phyloP scores from a whole-genome alignment of 1,140 invertebrate genomes.

The Paralvinella palmiformis region DNA sequence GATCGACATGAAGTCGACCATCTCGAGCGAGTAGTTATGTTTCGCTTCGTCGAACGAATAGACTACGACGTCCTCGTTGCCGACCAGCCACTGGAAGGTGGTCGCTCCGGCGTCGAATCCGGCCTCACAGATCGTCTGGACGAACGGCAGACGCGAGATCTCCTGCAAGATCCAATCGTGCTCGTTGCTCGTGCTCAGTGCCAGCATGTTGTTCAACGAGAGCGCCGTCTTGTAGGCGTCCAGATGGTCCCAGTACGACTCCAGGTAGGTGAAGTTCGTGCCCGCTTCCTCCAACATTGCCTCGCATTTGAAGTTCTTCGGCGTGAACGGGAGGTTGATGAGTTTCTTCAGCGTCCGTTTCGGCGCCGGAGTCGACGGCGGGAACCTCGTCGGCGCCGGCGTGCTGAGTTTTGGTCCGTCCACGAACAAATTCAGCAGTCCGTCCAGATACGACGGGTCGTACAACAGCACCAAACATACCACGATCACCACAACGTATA shows the following conservation, averaged over 20 bases:
- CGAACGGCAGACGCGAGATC: background rate
- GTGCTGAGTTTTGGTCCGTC: too few species aligned
- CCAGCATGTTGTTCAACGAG: background rate
- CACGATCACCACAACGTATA: too few species aligned
- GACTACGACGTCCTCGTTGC: background rate
- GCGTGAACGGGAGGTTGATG: too few species aligned
- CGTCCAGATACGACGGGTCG: too few species aligned
- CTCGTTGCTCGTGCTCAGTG: background rate
- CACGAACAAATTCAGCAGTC: too few species aligned
- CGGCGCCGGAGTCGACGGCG: too few species aligned
- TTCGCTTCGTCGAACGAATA: background rate
- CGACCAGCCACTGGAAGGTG: background rate
- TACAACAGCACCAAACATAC: too few species aligned
- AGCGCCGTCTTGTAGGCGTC: background rate
- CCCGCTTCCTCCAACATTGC: background rate
- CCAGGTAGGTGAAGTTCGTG: background rate
- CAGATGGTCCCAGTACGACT: background rate
- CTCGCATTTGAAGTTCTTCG: background rate
- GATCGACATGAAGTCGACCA: background rate
- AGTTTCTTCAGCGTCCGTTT: too few species aligned
- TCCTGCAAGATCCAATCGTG: background rate
- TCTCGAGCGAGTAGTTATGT: background rate
- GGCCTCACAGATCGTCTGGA: background rate
- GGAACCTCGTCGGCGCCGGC: too few species aligned
- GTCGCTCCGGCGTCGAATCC: background rate